Conservation (phyloP, 2,888 invertebrate genomes). For the Drosophila lutescens region DNA sequence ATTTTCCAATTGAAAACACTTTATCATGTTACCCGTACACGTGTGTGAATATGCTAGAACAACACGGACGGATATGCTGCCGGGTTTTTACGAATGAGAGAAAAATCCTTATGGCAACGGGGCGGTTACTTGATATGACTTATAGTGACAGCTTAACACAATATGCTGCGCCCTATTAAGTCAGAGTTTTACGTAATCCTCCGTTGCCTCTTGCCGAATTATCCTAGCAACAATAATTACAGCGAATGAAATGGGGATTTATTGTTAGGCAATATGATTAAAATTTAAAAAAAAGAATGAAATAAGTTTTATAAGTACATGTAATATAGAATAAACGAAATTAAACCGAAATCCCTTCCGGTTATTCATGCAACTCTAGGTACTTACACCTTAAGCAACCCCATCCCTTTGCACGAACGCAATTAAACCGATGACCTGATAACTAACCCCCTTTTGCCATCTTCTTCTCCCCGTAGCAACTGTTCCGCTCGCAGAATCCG, state of each 20-base stretch:
- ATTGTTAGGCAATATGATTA: slow-evolving; percentile 4
- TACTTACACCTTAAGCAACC: slow-evolving; percentile 10
- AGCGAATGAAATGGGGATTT: slow-evolving; percentile 1
- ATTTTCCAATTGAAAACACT: slow-evolving; percentile 82
- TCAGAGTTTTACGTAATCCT: background rate
- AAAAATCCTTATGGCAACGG: slow-evolving; percentile 33
- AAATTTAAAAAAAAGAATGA: background rate
- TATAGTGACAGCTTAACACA: slow-evolving; percentile 9
- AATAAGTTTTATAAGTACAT: background rate
- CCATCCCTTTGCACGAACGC: background rate
- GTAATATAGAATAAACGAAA: no score
- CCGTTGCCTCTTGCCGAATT: no score
- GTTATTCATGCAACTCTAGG: slow-evolving; percentile 9
- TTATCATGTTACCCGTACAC: slow-evolving; percentile 60
- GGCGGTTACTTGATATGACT: slow-evolving; percentile 40
- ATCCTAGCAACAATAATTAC: slow-evolving; percentile 6
- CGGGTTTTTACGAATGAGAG: background rate
- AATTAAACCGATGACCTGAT: background rate
- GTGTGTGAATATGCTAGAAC: slow-evolving; percentile 35
- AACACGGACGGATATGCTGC: slow-evolving; percentile 42
- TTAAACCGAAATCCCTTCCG: no score
- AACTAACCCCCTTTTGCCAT: slow-evolving; percentile 15
- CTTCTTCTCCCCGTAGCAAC: slow-evolving; percentile 87
- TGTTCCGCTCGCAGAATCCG: slow-evolving; percentile 94
- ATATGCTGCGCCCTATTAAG: slow-evolving; percentile 53